Percentiles rank a stretch among this genome's conserved stretches.
These are phyloP conservation scores for Drosophila ohnishii DNA, from an alignment of 1,140 invertebrate species.

Conservation along the genomic window DNA sequence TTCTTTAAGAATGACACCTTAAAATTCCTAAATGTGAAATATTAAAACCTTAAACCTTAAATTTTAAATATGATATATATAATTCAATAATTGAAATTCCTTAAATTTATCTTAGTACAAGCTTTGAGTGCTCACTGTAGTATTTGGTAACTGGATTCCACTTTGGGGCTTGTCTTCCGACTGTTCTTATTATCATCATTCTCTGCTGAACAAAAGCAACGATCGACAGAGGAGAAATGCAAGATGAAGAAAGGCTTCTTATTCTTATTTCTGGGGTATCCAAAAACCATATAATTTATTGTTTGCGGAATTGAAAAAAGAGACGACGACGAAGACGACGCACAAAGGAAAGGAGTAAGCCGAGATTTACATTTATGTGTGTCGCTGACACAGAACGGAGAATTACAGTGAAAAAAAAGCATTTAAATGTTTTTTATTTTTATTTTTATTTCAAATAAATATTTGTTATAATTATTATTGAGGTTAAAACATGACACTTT, in stretches of 20 bases:
- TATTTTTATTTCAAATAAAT: background rate
- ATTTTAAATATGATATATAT: background rate
- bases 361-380: conserved; percentile 46
- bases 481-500: background rate
- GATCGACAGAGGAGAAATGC: conserved; percentile 38
- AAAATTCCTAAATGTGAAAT: background rate
- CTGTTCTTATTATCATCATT: conserved; percentile 31
- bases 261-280: conserved; percentile 25
- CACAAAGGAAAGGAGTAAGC: conserved; percentile 32
- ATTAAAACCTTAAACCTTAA: no score
- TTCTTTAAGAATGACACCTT: background rate
- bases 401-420: conserved; percentile 4
- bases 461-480: background rate
- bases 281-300: conserved; percentile 76
- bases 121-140: conserved; percentile 10
- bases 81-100: background rate
- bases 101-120: background rate
- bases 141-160: conserved; percentile 37
- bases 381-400: conserved; percentile 44
- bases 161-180: conserved; percentile 24
- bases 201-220: conserved; percentile 22
- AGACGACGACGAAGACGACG: conserved; percentile 11
- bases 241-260: conserved; percentile 42
- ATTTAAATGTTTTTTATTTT: background rate
- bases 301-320: conserved; percentile 56